Percentiles rank a stretch among this genome's conserved stretches.
Evolutionary conservation across 2,888 invertebrate genomes (phyloP).

Genomic region (Fragum whitleyi): DNA sequence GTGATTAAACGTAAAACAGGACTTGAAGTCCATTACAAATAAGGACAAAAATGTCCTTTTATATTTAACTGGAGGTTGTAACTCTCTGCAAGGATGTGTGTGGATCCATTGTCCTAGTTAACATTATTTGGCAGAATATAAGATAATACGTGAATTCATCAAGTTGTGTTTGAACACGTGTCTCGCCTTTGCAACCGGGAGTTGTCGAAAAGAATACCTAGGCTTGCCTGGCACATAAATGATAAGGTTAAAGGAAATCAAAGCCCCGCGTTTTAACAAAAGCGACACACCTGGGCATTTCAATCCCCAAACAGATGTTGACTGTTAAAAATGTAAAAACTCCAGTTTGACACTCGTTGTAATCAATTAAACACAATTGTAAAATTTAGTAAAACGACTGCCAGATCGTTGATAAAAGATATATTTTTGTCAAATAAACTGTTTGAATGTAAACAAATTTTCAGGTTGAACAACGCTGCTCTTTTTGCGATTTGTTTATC

Average conservation of each 20-base stretch:
- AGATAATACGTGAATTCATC: no score
- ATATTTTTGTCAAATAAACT: slow-evolving; percentile 1
- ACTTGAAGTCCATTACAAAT: no score
- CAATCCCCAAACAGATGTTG: background rate
- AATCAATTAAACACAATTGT: slow-evolving; percentile 15
- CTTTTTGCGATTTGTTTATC: background rate
- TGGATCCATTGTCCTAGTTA: no score
- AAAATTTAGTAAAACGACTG: background rate
- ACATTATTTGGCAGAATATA: no score
- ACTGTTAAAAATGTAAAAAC: background rate
- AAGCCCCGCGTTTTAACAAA: background rate
- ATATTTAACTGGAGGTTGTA: no score
- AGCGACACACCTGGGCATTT: slow-evolving; percentile 7
- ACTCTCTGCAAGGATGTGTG: no score
- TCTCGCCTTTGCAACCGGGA: no score
- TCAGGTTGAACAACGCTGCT: background rate
- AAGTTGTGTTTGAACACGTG: no score
- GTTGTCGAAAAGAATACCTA: no score
- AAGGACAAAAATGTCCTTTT: no score
- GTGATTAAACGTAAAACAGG: no score
- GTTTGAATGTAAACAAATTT: background rate
- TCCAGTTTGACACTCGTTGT: background rate
- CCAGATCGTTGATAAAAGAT: background rate
- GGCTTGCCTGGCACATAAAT: background rate
- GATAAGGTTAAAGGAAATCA: background rate